phyloP scores from a whole-genome alignment of 2,888 invertebrate species.

The Drosophila affinis region DNA sequence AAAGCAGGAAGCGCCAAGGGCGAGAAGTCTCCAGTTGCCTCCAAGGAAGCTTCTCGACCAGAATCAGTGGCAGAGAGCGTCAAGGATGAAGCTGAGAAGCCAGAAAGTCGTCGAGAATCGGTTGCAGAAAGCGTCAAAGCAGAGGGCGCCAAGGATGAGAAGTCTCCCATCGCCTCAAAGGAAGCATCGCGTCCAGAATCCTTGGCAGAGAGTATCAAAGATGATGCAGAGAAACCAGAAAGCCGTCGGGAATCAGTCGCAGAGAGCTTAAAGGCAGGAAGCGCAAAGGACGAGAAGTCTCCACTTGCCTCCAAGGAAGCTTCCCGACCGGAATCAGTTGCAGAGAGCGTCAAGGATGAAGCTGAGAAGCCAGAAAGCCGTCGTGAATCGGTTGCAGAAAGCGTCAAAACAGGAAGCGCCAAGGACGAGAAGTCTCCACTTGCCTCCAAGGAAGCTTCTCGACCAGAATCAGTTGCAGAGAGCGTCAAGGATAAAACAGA shows the following conservation, averaged over 20 bases:
- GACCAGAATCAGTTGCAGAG: conserved; percentile 38
- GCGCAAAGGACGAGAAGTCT: conserved; percentile 28
- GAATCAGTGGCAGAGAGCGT: conserved; percentile 39
- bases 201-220: conserved; percentile 8
- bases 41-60: conserved; percentile 32
- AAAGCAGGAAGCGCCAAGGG: conserved; percentile 38
- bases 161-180: too few relatives aligned
- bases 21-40: conserved; percentile 24
- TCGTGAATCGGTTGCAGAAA: conserved; percentile 33
- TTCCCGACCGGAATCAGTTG: conserved; percentile 72
- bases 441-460: conserved; percentile 32
- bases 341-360: conserved; percentile 33
- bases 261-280: conserved; percentile 25
- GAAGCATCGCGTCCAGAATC: too few relatives aligned
- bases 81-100: conserved; percentile 25
- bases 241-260: conserved; percentile 24
- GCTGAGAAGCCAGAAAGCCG: conserved; percentile 13
- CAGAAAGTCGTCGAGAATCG: conserved; percentile 37
- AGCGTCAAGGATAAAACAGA: conserved; percentile 27
- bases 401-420: conserved; percentile 18
- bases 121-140: conserved; percentile 20
- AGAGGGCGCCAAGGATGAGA: conserved; percentile 13
- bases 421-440: conserved; percentile 36
- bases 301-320: conserved; percentile 29
- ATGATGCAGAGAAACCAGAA: conserved; percentile 14